These are phyloP conservation scores for Lepus townsendii DNA, from an alignment of 2,797 vertebrate genomes.

Conservation along the genomic window DNA sequence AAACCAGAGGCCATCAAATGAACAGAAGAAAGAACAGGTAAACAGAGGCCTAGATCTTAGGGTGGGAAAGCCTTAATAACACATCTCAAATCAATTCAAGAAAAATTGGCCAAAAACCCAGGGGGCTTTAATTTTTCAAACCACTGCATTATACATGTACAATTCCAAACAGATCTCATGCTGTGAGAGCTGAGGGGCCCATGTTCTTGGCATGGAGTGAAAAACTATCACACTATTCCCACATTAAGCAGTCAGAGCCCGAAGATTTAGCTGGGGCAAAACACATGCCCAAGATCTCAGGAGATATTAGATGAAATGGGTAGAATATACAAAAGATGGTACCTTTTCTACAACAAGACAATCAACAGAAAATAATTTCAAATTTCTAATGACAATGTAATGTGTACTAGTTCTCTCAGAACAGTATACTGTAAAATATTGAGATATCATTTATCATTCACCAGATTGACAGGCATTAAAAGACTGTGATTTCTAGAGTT, in stretches of 20 bases:
- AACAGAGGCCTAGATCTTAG: not conserved
- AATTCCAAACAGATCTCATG: not conserved
- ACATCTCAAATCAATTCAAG: not conserved
- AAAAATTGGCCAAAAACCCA: not conserved
- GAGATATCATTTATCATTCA: not conserved
- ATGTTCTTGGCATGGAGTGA: not conserved
- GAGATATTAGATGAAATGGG: not conserved
- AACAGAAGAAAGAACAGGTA: not conserved
- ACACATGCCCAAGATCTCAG: not conserved
- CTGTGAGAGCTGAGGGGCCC: not conserved
- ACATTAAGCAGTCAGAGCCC: not conserved
- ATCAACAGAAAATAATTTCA: no score
- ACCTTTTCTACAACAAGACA: not conserved
- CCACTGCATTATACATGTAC: not conserved
- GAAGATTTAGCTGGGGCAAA: not conserved
- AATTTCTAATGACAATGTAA: not conserved
- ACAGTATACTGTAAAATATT: not conserved
- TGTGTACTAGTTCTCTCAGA: not conserved
- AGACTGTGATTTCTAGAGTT: not conserved
- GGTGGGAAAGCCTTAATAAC: not conserved
- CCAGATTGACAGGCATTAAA: not conserved
- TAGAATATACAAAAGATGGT: not conserved
- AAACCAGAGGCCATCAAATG: not conserved
- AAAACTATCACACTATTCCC: not conserved
- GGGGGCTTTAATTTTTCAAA: not conserved